Conservation (phyloP, 1,140 invertebrate species). For the Theocolax elegans region DNA sequence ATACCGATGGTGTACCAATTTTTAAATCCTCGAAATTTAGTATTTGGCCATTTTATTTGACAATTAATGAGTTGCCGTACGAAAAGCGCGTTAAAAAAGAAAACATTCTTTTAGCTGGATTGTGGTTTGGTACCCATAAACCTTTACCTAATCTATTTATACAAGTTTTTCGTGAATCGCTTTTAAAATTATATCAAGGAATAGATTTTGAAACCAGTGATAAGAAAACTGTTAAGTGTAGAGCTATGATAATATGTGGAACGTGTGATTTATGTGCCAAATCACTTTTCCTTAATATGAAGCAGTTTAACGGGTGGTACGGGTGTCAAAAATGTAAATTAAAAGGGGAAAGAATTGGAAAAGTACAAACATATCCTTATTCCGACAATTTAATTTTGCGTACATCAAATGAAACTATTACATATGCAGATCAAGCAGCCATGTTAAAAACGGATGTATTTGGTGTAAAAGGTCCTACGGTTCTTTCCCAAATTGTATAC, state of each 20-base stretch:
- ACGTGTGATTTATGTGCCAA: not conserved
- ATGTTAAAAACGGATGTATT: not conserved
- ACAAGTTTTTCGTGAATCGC: not conserved
- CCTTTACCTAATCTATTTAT: slow-evolving; percentile 12
- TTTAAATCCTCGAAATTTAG: slow-evolving; percentile 22
- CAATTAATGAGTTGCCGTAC: slow-evolving; percentile 10
- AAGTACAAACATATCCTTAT: not conserved
- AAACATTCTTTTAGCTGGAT: not conserved
- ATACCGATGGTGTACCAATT: slow-evolving; percentile 7
- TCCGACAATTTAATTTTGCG: not conserved
- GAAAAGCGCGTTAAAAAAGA: not conserved
- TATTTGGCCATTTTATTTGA: slow-evolving; percentile 25
- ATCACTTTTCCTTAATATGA: not conserved
- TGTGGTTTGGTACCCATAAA: slow-evolving; percentile 11
- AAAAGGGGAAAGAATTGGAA: not conserved
- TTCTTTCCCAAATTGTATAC: not conserved
- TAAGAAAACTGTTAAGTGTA: not conserved
- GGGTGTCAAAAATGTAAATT: not conserved
- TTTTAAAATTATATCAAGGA: slow-evolving; percentile 22
- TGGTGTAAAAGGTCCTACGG: not conserved
- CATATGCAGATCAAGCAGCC: not conserved
- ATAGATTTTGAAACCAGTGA: not conserved
- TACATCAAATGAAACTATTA: not conserved
- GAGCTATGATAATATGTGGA: not conserved
- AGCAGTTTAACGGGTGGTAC: not conserved